Conservation (phyloP, 2,888 invertebrate species). For the Monopis laevigella region DNA sequence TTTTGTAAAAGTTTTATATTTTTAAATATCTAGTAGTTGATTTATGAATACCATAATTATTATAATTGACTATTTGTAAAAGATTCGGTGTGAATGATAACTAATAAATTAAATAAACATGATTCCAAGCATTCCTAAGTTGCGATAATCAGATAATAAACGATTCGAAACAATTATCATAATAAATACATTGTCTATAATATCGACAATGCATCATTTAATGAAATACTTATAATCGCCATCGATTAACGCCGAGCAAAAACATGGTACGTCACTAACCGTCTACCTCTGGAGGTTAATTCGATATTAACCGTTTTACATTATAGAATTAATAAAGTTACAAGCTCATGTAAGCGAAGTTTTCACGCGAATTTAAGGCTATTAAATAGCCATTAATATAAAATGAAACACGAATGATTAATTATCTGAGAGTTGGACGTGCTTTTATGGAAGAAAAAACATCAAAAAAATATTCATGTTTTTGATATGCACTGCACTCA, state of each 20-base stretch:
- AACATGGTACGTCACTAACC: slow-evolving; percentile 3
- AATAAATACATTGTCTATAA: slow-evolving; percentile 10
- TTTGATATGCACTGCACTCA: not conserved
- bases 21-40: too few relatives aligned
- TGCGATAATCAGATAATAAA: slow-evolving; percentile 10
- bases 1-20: too few relatives aligned
- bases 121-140: not conserved
- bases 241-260: slow-evolving; percentile 10
- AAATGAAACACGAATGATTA: not conserved
- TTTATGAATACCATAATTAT: too few relatives aligned
- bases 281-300: slow-evolving; percentile 6
- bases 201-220: slow-evolving; percentile 11
- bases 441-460: not conserved
- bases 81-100: not conserved
- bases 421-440: not conserved
- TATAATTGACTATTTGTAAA: not conserved
- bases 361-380: slow-evolving; percentile 18
- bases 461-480: not conserved
- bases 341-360: slow-evolving; percentile 2
- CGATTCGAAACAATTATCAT: slow-evolving; percentile 9
- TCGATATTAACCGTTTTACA: slow-evolving; percentile 10
- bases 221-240: slow-evolving; percentile 4
- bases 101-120: not conserved
- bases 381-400: slow-evolving; percentile 21
- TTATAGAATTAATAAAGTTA: slow-evolving; percentile 11